Evolutionary conservation across 92 coral and sea anemone genomes (phyloP).

Genomic region (Epizoanthus scotinus): DNA sequence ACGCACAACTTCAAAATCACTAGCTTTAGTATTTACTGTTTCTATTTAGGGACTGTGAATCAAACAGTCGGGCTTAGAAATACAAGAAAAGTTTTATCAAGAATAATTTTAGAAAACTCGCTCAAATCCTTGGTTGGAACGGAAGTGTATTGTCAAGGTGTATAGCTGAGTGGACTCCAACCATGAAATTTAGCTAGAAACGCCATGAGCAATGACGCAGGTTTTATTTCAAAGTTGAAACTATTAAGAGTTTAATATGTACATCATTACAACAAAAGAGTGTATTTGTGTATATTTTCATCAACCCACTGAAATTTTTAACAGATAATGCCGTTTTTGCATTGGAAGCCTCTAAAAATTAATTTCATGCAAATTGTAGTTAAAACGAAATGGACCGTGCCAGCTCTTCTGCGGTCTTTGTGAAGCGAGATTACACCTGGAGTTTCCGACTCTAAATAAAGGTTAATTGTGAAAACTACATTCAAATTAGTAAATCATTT

Average conservation of each 20-base stretch:
- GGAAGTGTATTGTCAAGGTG: no score
- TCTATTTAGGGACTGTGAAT: background rate
- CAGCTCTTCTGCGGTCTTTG: constrained; percentile 5
- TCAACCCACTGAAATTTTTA: no score
- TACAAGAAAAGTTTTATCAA: background rate
- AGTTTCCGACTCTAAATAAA: constrained; percentile 7
- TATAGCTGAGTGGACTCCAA: no score
- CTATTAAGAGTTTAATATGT: no score
- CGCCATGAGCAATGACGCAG: no score
- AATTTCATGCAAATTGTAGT: constrained; percentile 8
- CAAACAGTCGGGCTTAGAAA: background rate
- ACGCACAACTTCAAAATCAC: background rate
- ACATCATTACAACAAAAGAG: no score
- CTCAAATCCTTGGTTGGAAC: background rate
- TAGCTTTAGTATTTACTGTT: background rate
- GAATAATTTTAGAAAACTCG: background rate
- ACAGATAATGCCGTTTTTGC: background rate
- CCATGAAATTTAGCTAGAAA: no score
- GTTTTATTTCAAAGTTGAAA: no score
- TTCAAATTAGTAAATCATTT: constrained; percentile 9
- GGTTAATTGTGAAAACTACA: constrained; percentile 8
- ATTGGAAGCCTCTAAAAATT: background rate
- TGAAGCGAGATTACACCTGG: background rate
- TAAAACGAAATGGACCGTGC: background rate
- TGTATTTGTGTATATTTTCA: no score